Evolutionary conservation across 2,888 invertebrate species (phyloP), one percentile per base, ranked within the genome.

Genomic region (Serripes groenlandicus): DNA sequence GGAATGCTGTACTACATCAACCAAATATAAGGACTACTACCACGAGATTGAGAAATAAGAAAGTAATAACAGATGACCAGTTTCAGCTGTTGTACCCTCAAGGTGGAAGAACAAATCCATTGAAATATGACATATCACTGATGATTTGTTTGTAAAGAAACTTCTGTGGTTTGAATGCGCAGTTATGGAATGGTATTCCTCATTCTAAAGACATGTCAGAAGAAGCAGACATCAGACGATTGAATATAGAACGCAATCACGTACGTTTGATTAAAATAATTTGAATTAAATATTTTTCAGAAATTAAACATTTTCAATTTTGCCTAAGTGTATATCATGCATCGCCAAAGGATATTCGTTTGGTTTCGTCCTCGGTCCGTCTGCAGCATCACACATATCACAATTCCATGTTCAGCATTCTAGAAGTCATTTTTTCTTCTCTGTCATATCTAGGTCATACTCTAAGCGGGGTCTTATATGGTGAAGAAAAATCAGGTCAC

Each of bases 81-180:
- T 52, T 28, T 56, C n/a, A 26, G 3, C 7, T 71, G 9, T 37
- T 77, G 30, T 71, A 64, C n/a, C 77, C 77, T 37, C 49, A 42
- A 28, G 9, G 3, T 21, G 54, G 42, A 21, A 23, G 42, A 3
- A 58, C 37, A n/a, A 64, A 71, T 54, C 37, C 64, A 3, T 64
- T 54, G 21, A 71, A 64, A n/a, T 77, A 71, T 54, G 77, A 77
- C 37, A 60, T 77, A 3, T 64, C 64, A 7, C 64, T 77, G 37
- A n/a, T 77, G 18, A n/a, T 54, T 9, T 77, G 77, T 42, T 62
- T 77, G 21, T 49, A 71, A 15, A 28, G 68, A n/a, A 71, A 71
- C 49, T 23, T 64, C 1, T 52, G 42, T 30, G 62, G 26, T 21
- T 58, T 70, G 32, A 28, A 52, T 26, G 15, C 42, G 5, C 34